These are phyloP conservation scores for Neotoma lepida DNA, from an alignment of 2,113 vertebrate genomes.

Conservation along the genomic window DNA sequence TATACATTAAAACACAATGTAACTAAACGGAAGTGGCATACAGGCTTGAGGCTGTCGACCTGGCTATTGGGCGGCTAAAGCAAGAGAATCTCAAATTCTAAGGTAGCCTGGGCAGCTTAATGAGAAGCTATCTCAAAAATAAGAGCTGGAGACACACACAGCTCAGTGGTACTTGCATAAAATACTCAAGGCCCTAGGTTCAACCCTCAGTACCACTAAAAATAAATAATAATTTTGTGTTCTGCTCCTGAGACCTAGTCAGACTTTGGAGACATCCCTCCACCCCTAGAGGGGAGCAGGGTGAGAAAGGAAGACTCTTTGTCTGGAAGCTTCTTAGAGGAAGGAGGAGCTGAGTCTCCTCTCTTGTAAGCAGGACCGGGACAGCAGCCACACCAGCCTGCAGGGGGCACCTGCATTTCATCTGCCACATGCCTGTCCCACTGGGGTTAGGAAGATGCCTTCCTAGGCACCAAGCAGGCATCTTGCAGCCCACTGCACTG, in stretches of 20 bases:
- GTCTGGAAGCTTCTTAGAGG: not conserved
- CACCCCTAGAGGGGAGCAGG: not conserved
- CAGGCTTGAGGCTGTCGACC: not conserved
- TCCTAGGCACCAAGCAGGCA: not conserved
- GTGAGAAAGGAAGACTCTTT: not conserved
- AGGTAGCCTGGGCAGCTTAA: not conserved
- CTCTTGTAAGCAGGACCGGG: not conserved
- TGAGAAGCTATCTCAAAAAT: not conserved
- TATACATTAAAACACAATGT: conserved; percentile 20
- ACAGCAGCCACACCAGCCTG: conserved; percentile 61
- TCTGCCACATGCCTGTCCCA: not conserved
- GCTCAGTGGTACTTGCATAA: not conserved
- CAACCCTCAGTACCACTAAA: not conserved
- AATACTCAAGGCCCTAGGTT: not conserved
- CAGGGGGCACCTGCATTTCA: conserved; percentile 69
- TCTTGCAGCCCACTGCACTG: not conserved
- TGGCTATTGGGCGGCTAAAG: too few species aligned
- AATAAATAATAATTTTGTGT: not conserved
- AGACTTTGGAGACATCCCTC: not conserved
- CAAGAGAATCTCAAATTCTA: not conserved
- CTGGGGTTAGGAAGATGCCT: not conserved
- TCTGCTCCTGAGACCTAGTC: not conserved
- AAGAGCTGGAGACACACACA: not conserved
- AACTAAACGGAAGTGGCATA: not conserved
- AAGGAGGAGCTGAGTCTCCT: conserved; percentile 14